These are phyloP conservation scores for Menura novaehollandiae DNA, from an alignment of 2,113 vertebrate genomes.

Conservation along the genomic window DNA sequence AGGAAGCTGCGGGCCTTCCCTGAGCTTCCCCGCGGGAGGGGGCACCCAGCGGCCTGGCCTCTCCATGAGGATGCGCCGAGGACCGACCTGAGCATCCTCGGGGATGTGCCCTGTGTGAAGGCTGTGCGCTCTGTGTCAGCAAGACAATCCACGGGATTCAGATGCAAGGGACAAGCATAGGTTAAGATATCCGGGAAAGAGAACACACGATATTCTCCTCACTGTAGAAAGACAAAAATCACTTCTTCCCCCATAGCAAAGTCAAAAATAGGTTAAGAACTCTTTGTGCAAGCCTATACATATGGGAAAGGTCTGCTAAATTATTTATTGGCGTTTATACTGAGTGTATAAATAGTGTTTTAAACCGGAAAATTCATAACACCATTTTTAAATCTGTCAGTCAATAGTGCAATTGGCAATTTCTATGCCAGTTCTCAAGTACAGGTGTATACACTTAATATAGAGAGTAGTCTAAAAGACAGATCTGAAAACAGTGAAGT, in stretches of 20 bases:
- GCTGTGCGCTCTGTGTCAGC: neutral
- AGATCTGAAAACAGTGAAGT: neutral
- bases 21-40: neutral
- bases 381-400: neutral
- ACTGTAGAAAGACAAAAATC: neutral
- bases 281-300: neutral
- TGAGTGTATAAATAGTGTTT: neutral
- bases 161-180: neutral
- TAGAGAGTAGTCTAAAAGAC: neutral
- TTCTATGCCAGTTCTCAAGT: neutral
- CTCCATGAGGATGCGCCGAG: neutral
- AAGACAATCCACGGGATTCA: neutral
- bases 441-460: neutral
- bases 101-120: fast-evolving
- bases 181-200: neutral
- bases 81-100: neutral
- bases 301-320: neutral
- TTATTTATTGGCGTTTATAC: neutral
- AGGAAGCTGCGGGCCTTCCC: neutral
- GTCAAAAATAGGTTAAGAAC: neutral
- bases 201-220: neutral
- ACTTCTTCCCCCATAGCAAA: neutral
- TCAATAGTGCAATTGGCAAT: neutral
- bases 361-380: neutral
- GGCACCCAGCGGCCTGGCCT: neutral